These are phyloP conservation scores for Nomada lathburiana DNA, from an alignment of 2,888 invertebrate genomes.

Conservation along the genomic window DNA sequence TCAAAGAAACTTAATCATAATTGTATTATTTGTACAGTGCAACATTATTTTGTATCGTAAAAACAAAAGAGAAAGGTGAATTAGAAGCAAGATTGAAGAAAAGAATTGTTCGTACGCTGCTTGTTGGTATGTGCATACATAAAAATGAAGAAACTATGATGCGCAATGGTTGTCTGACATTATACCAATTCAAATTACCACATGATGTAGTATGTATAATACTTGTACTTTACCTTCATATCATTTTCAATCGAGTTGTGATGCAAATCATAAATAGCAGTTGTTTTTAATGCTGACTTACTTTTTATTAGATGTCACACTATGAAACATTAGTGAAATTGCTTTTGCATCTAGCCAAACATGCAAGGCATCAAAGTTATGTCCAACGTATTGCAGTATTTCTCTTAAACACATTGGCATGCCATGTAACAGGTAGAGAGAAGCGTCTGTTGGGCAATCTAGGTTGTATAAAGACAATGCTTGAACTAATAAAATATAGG, in stretches of 20 bases:
- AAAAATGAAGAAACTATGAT: conserved; percentile 96
- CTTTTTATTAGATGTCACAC: conserved; percentile 90
- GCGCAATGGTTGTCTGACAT: conserved; percentile 96
- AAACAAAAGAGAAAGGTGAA: conserved; percentile 91
- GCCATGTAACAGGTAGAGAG: conserved; percentile 97
- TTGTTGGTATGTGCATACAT: conserved; percentile 96
- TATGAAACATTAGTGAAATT: conserved; percentile 94
- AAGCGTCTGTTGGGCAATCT: conserved; percentile 96
- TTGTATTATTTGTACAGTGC: conserved; percentile 88
- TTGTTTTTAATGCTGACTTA: conserved; percentile 25
- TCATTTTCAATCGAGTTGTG: not conserved
- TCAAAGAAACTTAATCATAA: not conserved
- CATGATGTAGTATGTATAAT: conserved; percentile 92
- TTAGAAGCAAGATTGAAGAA: conserved; percentile 91
- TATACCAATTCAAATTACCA: conserved; percentile 98
- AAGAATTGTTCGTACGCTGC: conserved; percentile 92
- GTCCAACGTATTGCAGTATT: conserved; percentile 98
- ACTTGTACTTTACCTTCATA: conserved; percentile 5
- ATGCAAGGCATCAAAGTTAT: conserved; percentile 94
- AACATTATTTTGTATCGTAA: conserved; percentile 97
- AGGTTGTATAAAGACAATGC: conserved; percentile 94
- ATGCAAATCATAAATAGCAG: not conserved
- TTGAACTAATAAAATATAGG: conserved; percentile 93
- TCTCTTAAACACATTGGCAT: conserved; percentile 96
- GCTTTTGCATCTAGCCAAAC: conserved; percentile 92